Conservation (phyloP, 1,140 invertebrate genomes). For the Lordiphosa clarofinis region DNA sequence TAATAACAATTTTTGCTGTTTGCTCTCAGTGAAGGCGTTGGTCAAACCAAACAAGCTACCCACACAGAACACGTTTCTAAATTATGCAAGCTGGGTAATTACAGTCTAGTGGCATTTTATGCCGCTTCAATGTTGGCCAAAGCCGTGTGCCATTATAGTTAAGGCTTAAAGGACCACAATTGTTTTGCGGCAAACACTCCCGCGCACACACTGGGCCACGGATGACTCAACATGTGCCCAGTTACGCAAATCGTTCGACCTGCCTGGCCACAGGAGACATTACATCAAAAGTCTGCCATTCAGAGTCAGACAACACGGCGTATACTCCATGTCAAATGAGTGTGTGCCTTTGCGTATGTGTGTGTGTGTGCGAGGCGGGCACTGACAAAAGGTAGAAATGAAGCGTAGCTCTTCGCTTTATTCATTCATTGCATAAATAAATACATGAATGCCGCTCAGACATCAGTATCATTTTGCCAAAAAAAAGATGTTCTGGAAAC, state of each 20-base stretch:
- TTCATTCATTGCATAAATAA: constrained; percentile 57
- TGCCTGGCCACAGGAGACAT: constrained; percentile 60
- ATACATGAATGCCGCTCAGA: constrained; percentile 42
- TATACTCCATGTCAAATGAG: constrained; percentile 50
- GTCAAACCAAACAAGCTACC: constrained; percentile 18
- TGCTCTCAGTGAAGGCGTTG: constrained; percentile 24
- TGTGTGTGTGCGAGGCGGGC: not conserved
- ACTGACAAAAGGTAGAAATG: constrained; percentile 36
- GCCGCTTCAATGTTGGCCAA: constrained; percentile 15
- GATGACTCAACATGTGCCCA: constrained; percentile 67
- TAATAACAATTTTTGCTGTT: constrained; percentile 15
- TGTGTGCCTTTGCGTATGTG: constrained; percentile 8
- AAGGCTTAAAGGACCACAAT: constrained; percentile 42
- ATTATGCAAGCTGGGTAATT: constrained; percentile 68
- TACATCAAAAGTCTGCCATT: constrained; percentile 49
- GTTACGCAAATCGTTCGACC: constrained; percentile 63
- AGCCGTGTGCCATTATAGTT: constrained; percentile 39
- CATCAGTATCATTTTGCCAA: not conserved
- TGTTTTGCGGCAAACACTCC: constrained; percentile 42
- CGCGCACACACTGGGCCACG: constrained; percentile 8
- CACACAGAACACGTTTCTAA: constrained; percentile 23
- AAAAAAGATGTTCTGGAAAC: constrained; percentile 1
- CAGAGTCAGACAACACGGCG: constrained; percentile 55
- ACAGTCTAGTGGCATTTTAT: constrained; percentile 41
- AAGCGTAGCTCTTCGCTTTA: constrained; percentile 49